phyloP scores from a whole-genome alignment of 1,140 invertebrate genomes.

The Stegodyphus dumicola region DNA sequence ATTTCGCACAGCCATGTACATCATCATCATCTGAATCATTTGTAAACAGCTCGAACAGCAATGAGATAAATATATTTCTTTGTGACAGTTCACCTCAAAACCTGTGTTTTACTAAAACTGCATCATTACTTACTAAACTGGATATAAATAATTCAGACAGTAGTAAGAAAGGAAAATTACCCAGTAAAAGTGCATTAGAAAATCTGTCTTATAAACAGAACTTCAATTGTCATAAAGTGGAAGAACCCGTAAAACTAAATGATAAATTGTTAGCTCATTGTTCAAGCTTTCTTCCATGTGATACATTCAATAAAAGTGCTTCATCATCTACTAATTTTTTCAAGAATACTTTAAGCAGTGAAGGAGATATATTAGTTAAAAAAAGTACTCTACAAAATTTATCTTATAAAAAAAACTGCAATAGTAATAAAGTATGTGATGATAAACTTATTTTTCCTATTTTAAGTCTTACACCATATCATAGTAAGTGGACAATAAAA shows the following conservation, averaged over 20 bases:
- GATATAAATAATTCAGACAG: background rate
- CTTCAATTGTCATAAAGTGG: too few species aligned
- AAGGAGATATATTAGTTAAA: too few species aligned
- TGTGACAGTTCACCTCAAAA: background rate
- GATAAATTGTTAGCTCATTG: background rate
- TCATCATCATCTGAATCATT: background rate
- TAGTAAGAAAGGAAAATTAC: too few species aligned
- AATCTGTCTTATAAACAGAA: too few species aligned
- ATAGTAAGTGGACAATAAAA: slow-evolving; percentile 91
- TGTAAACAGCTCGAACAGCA: too few species aligned
- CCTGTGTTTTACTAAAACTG: background rate
- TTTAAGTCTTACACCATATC: slow-evolving; percentile 85
- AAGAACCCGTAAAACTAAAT: background rate
- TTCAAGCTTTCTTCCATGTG: background rate
- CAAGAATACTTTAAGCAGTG: too few species aligned
- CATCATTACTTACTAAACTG: background rate
- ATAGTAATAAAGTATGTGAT: background rate
- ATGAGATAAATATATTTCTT: too few species aligned
- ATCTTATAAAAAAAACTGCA: background rate
- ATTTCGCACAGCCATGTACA: background rate
- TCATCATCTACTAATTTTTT: background rate
- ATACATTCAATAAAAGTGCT: background rate
- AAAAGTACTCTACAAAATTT: too few species aligned
- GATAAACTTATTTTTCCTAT: slow-evolving; percentile 72
- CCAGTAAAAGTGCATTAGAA: too few species aligned